phyloP scores from a whole-genome alignment of 2,113 vertebrate species.

The Pteruthius melanotis region DNA sequence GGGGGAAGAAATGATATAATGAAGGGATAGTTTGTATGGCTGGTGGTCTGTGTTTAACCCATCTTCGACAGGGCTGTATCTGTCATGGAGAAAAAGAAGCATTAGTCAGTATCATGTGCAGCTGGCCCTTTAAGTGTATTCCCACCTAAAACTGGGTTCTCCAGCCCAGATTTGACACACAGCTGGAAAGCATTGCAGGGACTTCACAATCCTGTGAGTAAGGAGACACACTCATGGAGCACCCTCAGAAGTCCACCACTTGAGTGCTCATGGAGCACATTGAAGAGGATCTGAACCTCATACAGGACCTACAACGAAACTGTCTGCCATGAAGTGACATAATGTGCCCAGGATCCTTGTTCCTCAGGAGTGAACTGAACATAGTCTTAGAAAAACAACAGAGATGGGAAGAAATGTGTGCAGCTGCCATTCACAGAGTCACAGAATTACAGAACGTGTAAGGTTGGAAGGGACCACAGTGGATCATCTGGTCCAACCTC shows the following conservation, averaged over 20 bases:
- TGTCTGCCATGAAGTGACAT: not conserved
- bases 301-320: not conserved
- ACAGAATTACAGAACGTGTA: not conserved
- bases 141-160: not conserved
- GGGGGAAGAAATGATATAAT: fast-evolving
- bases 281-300: not conserved
- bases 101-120: not conserved
- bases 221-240: not conserved
- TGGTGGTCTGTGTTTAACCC: not conserved
- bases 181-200: not conserved
- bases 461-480: not conserved
- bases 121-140: not conserved
- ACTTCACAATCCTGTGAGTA: not conserved
- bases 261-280: not conserved
- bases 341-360: not conserved
- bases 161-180: not conserved
- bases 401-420: not conserved
- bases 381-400: not conserved
- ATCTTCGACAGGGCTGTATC: not conserved
- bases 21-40: not conserved
- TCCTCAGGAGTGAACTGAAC: not conserved
- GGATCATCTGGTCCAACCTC: not conserved
- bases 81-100: not conserved
- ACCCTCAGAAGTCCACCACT: not conserved
- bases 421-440: not conserved